These are phyloP conservation scores for Nothura maculosa DNA, from an alignment of 2,797 vertebrate species.

Conservation along the genomic window DNA sequence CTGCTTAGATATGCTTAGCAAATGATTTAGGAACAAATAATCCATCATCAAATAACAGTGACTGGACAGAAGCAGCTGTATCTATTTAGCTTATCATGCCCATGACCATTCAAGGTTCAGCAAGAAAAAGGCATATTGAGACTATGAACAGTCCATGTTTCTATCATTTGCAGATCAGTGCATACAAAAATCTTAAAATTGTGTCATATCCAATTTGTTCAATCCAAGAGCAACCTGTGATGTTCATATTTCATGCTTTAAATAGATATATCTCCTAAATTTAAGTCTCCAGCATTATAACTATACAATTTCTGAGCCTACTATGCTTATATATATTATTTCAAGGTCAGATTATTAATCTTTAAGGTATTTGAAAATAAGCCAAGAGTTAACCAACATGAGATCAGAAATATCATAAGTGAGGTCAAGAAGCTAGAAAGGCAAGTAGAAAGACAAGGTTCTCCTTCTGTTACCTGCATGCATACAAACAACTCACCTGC, in stretches of 20 bases:
- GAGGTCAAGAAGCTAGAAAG: neutral
- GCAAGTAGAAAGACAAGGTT: neutral
- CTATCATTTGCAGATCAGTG: neutral
- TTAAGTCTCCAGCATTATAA: neutral
- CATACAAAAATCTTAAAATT: neutral
- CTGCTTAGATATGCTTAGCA: neutral
- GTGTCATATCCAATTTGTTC: neutral
- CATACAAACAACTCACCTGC: neutral
- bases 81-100: neutral
- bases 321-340: neutral
- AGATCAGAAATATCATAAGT: neutral
- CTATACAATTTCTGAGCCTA: neutral
- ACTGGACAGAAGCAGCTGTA: neutral
- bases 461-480: neutral
- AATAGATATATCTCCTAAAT: neutral
- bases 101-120: neutral
- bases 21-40: neutral
- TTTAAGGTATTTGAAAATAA: neutral
- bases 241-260: accelerated
- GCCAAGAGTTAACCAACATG: neutral
- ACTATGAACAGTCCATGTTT: neutral
- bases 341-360: neutral
- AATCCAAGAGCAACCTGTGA: neutral
- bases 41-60: neutral
- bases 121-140: neutral